Base-by-base conservation (phyloP, 2,797 vertebrate genomes). In the Zonotrichia albicollis region DNA sequence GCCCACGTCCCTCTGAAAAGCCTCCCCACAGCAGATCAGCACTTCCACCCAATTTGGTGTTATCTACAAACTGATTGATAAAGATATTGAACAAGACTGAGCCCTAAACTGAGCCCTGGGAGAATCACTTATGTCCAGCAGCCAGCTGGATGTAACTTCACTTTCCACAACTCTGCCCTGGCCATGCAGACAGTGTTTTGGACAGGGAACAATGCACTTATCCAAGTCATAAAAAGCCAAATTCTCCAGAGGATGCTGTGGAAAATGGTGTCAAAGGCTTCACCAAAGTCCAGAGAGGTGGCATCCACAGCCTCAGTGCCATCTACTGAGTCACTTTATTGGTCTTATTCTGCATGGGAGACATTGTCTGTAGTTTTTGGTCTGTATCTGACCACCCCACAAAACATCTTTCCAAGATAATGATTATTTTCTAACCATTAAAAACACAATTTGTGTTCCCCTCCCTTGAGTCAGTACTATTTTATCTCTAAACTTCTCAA, bases 21-120 rank as follows among this genome's bases (percentile, higher is more conserved):
- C 27, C 11, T 66, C 36, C 3, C 53, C 20, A 3, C 32, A 25
- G 54, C 8, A 15, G 30, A 23, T 25, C 30, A 5, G 12, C 27
- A n/a, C 1, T 32, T 5, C 32, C 14, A 10, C 17, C 23, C 48
- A 55, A 0, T 1, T 16, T 19, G 48, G 27, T n/a, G 61, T 14
- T 25, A 38, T 10, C 20, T 62, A 10, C 13, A 30, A 21, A 53
- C 19, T 58, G 30, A 10, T 17, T 26, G 34, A 38, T 16, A 42
- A n/a, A 46, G 8, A 5, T 3, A 12, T 1, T 16, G 26, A 42
- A 36, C 38, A 74, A 0, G 2, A 23, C 7, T 43, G 45, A 11
- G 26, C 34, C 38, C 16, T 29, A 0, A 1, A 23, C 6, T 48
- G 45, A 11, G 26, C 34, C 40, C 16, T 29, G 26, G 22, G 27